A percentile compares a stretch with the other conserved stretches of the same genome.
These are phyloP conservation scores for Syngnathus rostellatus DNA, from an alignment of 2,797 vertebrate genomes.

Conservation along the genomic window DNA sequence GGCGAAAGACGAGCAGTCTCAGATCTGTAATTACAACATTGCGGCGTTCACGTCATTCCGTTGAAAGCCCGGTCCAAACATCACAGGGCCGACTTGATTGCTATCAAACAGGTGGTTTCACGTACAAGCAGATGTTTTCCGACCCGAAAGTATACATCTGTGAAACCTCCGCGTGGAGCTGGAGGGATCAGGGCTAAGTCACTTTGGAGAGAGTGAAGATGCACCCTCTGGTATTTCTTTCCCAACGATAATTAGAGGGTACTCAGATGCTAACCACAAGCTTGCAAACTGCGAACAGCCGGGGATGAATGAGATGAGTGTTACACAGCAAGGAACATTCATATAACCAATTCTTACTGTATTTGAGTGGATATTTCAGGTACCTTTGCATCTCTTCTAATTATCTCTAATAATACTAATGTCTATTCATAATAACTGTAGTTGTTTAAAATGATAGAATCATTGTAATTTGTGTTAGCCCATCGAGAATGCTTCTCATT, in stretches of 20 bases:
- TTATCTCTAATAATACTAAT: background rate
- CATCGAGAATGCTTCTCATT: no score
- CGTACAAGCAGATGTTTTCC: constrained; percentile 52
- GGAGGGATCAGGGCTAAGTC: constrained; percentile 9
- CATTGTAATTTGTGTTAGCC: no score
- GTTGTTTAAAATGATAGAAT: no score
- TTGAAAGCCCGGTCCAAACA: constrained; percentile 26
- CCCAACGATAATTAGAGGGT: constrained; percentile 46
- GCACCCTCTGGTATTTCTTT: constrained; percentile 39
- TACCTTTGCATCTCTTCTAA: background rate
- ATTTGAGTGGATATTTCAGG: background rate
- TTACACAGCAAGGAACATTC: background rate
- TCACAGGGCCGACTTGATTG: constrained; percentile 44
- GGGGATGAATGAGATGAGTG: background rate
- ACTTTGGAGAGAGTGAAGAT: constrained; percentile 15
- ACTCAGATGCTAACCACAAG: constrained; percentile 5
- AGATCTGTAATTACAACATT: constrained; percentile 56
- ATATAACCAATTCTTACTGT: background rate
- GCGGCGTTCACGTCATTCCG: constrained; percentile 21
- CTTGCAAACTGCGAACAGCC: constrained; percentile 21
- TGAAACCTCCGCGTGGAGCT: constrained; percentile 16
- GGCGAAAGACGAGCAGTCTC: constrained; percentile 51
- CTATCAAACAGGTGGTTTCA: constrained; percentile 58
- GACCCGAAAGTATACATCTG: constrained; percentile 44
- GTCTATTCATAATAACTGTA: no score